phyloP scores from a whole-genome alignment of 2,888 invertebrate species.

The Drosophila vallismaia region DNA sequence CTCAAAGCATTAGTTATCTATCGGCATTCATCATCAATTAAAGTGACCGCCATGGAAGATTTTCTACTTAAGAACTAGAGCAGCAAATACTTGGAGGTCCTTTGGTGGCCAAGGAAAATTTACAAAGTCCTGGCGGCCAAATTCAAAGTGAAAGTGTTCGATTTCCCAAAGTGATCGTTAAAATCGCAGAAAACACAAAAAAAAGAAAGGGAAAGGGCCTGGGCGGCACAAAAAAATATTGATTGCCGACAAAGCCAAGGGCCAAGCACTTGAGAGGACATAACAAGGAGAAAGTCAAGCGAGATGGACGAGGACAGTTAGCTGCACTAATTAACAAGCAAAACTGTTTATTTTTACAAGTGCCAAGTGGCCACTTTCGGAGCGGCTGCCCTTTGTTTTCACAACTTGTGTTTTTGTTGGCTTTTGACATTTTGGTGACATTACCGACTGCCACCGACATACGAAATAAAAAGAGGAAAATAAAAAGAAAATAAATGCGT shows the following conservation, averaged over 20 bases:
- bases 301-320: conserved; percentile 58
- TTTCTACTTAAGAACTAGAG: conserved; percentile 24
- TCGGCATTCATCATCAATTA: conserved; percentile 57
- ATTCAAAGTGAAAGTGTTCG: conserved; percentile 71
- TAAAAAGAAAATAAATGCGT: neutral
- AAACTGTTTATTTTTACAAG: conserved; percentile 75
- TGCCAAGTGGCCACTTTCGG: conserved; percentile 59
- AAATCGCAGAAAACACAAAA: conserved; percentile 34
- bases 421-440: conserved; percentile 67
- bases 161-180: conserved; percentile 64
- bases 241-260: conserved; percentile 60
- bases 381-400: conserved; percentile 70
- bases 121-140: conserved; percentile 53
- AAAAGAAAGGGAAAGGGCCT: neutral
- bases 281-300: conserved; percentile 63
- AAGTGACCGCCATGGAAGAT: conserved; percentile 13
- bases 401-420: conserved; percentile 70
- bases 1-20: conserved; percentile 34
- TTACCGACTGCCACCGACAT: conserved; percentile 65
- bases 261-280: conserved; percentile 56
- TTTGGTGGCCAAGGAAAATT: conserved; percentile 45
- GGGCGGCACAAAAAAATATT: conserved; percentile 13
- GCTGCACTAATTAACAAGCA: conserved; percentile 75
- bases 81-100: conserved; percentile 30
- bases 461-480: conserved; percentile 6